Base-by-base conservation (phyloP, 2,113 vertebrate genomes). In the Notarius quadriscutis region DNA sequence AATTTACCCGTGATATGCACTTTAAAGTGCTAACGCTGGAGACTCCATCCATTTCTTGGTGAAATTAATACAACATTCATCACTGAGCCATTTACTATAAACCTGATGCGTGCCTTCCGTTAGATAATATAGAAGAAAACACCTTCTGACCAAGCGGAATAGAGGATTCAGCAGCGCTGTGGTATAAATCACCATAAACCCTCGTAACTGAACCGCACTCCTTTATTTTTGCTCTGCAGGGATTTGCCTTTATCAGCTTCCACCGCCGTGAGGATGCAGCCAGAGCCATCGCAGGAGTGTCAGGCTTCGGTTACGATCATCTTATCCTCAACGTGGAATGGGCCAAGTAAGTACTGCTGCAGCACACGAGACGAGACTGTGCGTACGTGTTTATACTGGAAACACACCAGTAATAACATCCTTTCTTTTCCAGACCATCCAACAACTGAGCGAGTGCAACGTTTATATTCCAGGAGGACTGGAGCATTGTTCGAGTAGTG, bases 161-260 rank as follows among this genome's bases (percentile, higher is more conserved):
- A 62, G 7, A 62, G 60, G 8, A 22, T 9, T 62, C 9, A n/a
- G 7, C 22, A 7, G 20, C 2, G 8, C 62, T 25, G 20, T 22
- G 62, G 62, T 63, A 25, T 25, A 25, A 14, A 5, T 69, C 14
- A 41, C 69, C 30, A 41, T 72, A 5, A 30, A 7, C 11, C 10
- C 25, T 27, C 7, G 8, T 27, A 67, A 67, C 8, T 22, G 71
- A 74, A 48, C 69, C 48, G 34, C 17, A 41, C 7, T 20, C 17
- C 4, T 22, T 22, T 50, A 8, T 1, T 77, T 51, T 77, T 51
- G 0, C 22, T 10, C 20, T 25, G 25, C 72, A 99, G 98, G 98
- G 97, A 25, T 99, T 99, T 2, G 98, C 98, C 53, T 99, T 99
- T 88, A 99, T 99, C 93, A 99, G 98, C 90, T 99, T 99, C 94